Conservation (phyloP, 2,888 invertebrate genomes). For the Cremastinae sp. region DNA sequence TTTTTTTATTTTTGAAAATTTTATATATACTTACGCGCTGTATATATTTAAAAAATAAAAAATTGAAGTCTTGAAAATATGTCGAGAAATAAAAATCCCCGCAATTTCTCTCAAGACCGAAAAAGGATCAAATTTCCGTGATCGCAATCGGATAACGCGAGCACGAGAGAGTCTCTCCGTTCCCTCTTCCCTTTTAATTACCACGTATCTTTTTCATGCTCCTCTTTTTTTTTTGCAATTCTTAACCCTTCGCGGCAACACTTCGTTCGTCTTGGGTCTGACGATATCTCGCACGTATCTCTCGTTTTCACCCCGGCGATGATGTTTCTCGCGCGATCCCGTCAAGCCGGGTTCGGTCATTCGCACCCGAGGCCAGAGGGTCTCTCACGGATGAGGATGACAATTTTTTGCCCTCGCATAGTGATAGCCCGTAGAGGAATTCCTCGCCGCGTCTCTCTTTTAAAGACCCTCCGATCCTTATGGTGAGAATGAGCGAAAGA, state of each 20-base stretch:
- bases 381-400: constrained; percentile 46
- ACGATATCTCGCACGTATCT: constrained; percentile 53
- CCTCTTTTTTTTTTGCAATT: constrained; percentile 25
- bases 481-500: constrained; percentile 74
- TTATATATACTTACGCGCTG: no score
- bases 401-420: constrained; percentile 73
- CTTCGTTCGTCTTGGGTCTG: constrained; percentile 32
- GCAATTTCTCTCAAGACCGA: constrained; percentile 38
- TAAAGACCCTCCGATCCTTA: constrained; percentile 53
- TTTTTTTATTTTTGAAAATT: no score
- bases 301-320: constrained; percentile 24
- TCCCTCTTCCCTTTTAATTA: constrained; percentile 35
- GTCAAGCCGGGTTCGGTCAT: constrained; percentile 47
- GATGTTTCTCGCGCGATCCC: constrained; percentile 26
- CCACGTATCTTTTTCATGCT: constrained; percentile 24
- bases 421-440: constrained; percentile 74
- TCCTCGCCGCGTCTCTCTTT: constrained; percentile 68
- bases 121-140: constrained; percentile 70
- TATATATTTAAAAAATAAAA: no score
- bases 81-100: not conserved
- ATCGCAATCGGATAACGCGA: constrained; percentile 26
- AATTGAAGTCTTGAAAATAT: no score
- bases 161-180: constrained; percentile 20
- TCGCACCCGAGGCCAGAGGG: constrained; percentile 47
- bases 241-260: constrained; percentile 15